phyloP scores from a whole-genome alignment of 2,888 invertebrate species.

The Nomada fabriciana region DNA sequence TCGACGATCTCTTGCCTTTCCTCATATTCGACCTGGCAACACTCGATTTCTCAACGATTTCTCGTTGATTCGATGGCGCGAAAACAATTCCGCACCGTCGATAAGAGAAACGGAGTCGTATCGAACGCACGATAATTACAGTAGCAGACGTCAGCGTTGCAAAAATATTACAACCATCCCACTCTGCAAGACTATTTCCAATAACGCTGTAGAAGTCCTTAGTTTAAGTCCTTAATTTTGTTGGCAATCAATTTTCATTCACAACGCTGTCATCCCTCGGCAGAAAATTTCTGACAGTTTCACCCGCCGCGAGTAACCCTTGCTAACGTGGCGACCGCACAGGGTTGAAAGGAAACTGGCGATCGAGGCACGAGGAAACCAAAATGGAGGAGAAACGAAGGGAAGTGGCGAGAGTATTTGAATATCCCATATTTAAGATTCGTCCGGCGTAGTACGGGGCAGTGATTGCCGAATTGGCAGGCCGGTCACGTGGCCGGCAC shows the following conservation, averaged over 20 bases:
- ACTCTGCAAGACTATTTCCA: too few species aligned
- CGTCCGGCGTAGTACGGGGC: constrained; percentile 80
- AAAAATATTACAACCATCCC: too few species aligned
- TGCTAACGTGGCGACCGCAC: constrained; percentile 3
- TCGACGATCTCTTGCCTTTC: constrained; percentile 44
- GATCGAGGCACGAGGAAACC: not conserved
- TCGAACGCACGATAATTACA: too few species aligned
- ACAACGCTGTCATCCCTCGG: too few species aligned
- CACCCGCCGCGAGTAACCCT: not conserved
- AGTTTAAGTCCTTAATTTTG: too few species aligned
- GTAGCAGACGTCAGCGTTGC: too few species aligned
- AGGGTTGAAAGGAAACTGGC: constrained; percentile 15
- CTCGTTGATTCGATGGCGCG: not conserved
- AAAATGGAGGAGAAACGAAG: not conserved
- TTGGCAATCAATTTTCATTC: too few species aligned
- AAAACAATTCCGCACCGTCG: not conserved
- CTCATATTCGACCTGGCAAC: not conserved
- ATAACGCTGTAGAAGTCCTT: too few species aligned
- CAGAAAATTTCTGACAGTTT: too few species aligned
- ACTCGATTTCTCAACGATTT: constrained; percentile 6
- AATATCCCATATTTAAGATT: constrained; percentile 83
- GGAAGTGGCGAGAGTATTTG: constrained; percentile 77
- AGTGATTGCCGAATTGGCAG: constrained; percentile 83
- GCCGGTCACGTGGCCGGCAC: constrained; percentile 83
- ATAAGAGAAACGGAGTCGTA: too few species aligned